Evolutionary conservation across 2,797 vertebrate species (phyloP).

Genomic region (Phataginus tetradactyla): DNA sequence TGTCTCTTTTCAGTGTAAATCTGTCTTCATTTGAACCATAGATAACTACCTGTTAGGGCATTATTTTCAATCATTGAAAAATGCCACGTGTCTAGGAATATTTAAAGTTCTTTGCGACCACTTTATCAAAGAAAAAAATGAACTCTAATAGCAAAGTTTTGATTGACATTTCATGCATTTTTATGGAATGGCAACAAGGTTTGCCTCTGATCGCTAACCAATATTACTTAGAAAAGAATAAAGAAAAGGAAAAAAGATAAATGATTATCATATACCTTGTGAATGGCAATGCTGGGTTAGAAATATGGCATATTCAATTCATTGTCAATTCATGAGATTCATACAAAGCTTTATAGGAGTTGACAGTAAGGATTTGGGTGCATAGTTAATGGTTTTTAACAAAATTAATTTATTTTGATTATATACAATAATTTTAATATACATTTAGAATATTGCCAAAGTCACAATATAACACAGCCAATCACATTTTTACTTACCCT

Average conservation of each 20-base stretch:
- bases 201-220: neutral
- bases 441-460: neutral
- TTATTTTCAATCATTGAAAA: neutral
- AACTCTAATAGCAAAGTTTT: neutral
- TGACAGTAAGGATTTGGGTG: neutral
- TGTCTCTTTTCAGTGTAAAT: neutral
- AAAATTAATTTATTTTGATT: neutral
- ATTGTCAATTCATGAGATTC: neutral
- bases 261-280: neutral
- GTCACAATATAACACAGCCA: neutral
- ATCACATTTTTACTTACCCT: neutral
- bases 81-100: neutral
- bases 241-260: neutral
- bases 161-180: neutral
- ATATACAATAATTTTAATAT: neutral
- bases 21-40: neutral
- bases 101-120: neutral
- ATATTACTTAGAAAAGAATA: neutral
- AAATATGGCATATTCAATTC: neutral
- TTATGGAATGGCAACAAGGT: neutral
- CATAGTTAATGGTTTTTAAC: neutral
- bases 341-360: neutral
- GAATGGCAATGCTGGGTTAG: neutral
- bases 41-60: neutral
- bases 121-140: neutral